A percentile compares a stretch with the other conserved stretches of the same genome.
Conservation (phyloP, 1,140 invertebrate genomes). For the Cydia pomonella region DNA sequence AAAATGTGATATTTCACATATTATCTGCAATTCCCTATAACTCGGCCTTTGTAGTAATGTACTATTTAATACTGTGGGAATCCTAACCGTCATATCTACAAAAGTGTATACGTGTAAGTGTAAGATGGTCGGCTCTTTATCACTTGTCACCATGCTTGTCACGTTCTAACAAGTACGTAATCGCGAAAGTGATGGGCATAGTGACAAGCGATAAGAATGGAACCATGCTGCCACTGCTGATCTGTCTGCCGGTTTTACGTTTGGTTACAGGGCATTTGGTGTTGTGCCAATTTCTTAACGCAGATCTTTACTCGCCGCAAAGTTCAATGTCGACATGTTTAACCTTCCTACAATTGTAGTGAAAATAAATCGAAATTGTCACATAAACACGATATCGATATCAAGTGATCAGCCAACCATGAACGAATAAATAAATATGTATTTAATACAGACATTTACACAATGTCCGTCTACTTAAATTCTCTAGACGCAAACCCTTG, state of each 20-base stretch:
- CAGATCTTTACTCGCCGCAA: slow-evolving; percentile 41
- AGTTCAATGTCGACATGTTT: slow-evolving; percentile 64
- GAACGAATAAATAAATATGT: background rate
- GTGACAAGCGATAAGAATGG: too few species aligned
- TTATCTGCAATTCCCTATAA: too few species aligned
- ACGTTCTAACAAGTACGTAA: too few species aligned
- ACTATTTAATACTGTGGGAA: background rate
- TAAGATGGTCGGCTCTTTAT: too few species aligned
- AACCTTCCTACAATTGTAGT: slow-evolving; percentile 13
- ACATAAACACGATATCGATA: background rate
- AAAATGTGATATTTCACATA: too few species aligned
- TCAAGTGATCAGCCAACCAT: background rate
- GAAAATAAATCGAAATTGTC: slow-evolving; percentile 14
- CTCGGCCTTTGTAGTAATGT: too few species aligned
- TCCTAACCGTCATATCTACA: background rate
- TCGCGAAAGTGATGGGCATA: too few species aligned
- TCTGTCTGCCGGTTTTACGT: slow-evolving; percentile 7
- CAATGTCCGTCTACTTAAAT: too few species aligned
- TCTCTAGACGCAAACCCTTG: too few species aligned
- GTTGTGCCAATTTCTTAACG: slow-evolving; percentile 57
- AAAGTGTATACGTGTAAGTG: too few species aligned
- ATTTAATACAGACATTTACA: background rate
- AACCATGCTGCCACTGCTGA: too few species aligned
- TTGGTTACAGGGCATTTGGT: slow-evolving; percentile 47
- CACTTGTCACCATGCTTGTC: too few species aligned